Conservation (phyloP, 2,888 invertebrate species). For the Caenorhabditis sp. region DNA sequence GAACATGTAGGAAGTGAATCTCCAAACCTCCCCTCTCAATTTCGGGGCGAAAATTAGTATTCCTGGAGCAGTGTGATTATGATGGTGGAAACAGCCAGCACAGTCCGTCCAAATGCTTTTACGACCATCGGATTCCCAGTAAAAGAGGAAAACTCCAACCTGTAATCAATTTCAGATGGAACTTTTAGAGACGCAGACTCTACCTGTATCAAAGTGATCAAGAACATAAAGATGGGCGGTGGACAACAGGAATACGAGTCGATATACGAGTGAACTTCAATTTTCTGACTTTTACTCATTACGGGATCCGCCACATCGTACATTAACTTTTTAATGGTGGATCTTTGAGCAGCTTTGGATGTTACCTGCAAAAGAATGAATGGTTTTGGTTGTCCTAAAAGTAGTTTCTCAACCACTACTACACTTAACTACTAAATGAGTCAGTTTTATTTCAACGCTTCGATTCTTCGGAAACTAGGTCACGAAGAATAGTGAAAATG, state of each 20-base stretch:
- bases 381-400: neutral
- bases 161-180: slow-evolving; percentile 70
- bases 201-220: slow-evolving; percentile 89
- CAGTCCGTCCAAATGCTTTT: slow-evolving; percentile 85
- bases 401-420: no score
- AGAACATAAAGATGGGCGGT: slow-evolving; percentile 93
- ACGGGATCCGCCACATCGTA: slow-evolving; percentile 69
- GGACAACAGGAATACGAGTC: slow-evolving; percentile 86
- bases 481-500: neutral
- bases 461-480: neutral
- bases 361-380: slow-evolving; percentile 59
- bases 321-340: slow-evolving; percentile 60
- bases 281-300: slow-evolving; percentile 52
- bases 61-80: slow-evolving; percentile 64
- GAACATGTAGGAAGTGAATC: slow-evolving; percentile 91
- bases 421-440: no score
- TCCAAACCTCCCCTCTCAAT: slow-evolving; percentile 92
- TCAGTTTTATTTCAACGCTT: neutral
- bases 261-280: slow-evolving; percentile 73
- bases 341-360: slow-evolving; percentile 62
- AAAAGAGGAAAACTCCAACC: slow-evolving; percentile 86
- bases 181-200: neutral
- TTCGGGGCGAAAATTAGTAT: slow-evolving; percentile 92
- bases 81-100: slow-evolving; percentile 88
- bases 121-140: slow-evolving; percentile 83